A percentile compares a stretch with the other conserved stretches of the same genome.
These are phyloP conservation scores for Zoanthus gigantus DNA, from an alignment of 92 coral and sea anemone species.

Conservation along the genomic window DNA sequence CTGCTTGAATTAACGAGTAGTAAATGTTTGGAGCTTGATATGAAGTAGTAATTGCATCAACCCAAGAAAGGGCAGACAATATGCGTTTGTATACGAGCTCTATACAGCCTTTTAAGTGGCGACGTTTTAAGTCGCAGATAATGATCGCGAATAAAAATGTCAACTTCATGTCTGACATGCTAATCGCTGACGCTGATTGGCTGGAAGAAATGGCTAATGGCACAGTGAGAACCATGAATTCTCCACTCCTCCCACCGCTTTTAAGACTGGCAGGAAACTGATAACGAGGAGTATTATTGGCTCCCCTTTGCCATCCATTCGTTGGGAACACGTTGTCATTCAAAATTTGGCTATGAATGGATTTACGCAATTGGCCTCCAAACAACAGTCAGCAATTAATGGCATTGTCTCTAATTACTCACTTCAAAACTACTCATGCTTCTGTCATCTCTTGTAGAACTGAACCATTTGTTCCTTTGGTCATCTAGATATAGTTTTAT, in stretches of 20 bases:
- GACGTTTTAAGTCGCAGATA: slow-evolving; percentile 99
- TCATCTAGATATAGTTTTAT: slow-evolving; percentile 36
- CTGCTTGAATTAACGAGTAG: slow-evolving; percentile 75
- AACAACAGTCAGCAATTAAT: slow-evolving; percentile 97
- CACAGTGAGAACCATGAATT: slow-evolving; percentile 93
- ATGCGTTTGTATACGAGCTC: slow-evolving; percentile 93
- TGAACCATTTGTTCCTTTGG: slow-evolving; percentile 69
- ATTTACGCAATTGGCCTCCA: slow-evolving; percentile 96
- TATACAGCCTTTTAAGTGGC: slow-evolving; percentile 97
- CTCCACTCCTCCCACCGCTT: slow-evolving; percentile 94
- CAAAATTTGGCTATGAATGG: slow-evolving; percentile 91
- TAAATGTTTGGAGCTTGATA: slow-evolving; percentile 62
- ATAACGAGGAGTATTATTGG: slow-evolving; percentile 90
- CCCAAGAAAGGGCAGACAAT: slow-evolving; percentile 97
- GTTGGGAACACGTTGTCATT: slow-evolving; percentile 95
- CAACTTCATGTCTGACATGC: slow-evolving; percentile 98
- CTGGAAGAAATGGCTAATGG: slow-evolving; percentile 86
- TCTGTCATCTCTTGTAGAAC: slow-evolving; percentile 69
- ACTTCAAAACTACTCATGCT: slow-evolving; percentile 72
- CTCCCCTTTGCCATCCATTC: slow-evolving; percentile 84
- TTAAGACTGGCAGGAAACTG: slow-evolving; percentile 88
- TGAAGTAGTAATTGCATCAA: slow-evolving; percentile 77
- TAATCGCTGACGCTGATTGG: slow-evolving; percentile 86
- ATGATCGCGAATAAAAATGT: slow-evolving; percentile 99
- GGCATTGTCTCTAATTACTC: slow-evolving; percentile 77